Evolutionary conservation across 2,113 vertebrate genomes (phyloP).

Genomic region (Athene noctua): DNA sequence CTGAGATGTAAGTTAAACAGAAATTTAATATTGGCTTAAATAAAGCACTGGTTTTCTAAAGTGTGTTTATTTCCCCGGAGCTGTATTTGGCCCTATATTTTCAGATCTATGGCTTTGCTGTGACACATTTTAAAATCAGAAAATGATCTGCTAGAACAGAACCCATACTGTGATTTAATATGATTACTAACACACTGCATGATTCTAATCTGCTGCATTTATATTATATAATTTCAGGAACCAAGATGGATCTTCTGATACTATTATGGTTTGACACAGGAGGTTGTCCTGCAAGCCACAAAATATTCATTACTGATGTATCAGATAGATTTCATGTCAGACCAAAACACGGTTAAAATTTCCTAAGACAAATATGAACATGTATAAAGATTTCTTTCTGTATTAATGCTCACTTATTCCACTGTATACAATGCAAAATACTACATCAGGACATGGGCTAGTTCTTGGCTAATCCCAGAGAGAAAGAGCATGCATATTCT

Average conservation of each 20-base stretch:
- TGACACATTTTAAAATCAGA: background rate
- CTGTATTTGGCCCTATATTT: background rate
- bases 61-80: background rate
- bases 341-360: constrained; percentile 18
- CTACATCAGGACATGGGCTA: background rate
- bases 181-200: background rate
- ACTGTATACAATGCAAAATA: background rate
- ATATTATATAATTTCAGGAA: constrained; percentile 37
- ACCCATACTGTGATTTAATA: constrained; percentile 19
- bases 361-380: background rate
- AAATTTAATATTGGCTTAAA: constrained; percentile 47
- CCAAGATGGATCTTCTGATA: background rate
- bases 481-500: background rate
- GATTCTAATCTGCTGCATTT: constrained; percentile 52
- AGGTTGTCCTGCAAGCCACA: constrained; percentile 12
- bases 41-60: background rate
- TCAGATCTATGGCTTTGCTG: background rate
- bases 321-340: constrained; percentile 17
- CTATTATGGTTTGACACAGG: constrained; percentile 26
- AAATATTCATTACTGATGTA: background rate
- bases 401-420: background rate
- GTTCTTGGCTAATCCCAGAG: background rate
- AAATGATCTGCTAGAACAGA: constrained; percentile 16
- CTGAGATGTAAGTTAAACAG: constrained; percentile 9
- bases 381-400: background rate